phyloP scores from a whole-genome alignment of 2,888 invertebrate species.

The Hyppa rectilinea region DNA sequence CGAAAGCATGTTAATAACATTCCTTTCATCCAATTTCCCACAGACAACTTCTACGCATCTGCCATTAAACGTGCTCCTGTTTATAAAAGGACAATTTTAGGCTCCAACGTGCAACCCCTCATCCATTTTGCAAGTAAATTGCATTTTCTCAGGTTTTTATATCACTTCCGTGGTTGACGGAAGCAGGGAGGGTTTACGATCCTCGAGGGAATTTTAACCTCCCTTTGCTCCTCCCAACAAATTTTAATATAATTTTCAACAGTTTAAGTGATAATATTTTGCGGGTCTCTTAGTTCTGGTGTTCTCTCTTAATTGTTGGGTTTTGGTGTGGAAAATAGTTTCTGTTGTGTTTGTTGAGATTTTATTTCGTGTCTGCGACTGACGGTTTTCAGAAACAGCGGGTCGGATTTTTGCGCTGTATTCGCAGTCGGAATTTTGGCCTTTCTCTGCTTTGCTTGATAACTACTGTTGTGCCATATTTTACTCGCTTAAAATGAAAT shows the following conservation, averaged over 20 bases:
- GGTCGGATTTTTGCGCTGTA: slow-evolving; percentile 21
- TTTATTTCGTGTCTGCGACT: slow-evolving; percentile 42
- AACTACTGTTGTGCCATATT: slow-evolving; percentile 17
- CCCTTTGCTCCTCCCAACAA: slow-evolving; percentile 60
- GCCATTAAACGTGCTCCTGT: slow-evolving; percentile 57
- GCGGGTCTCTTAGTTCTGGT: slow-evolving; percentile 40
- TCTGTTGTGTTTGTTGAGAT: slow-evolving; percentile 29
- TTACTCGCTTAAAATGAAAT: not conserved
- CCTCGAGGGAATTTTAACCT: slow-evolving; percentile 52
- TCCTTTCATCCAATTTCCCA: slow-evolving; percentile 44
- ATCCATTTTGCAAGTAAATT: slow-evolving; percentile 69
- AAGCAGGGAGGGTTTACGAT: slow-evolving; percentile 55
- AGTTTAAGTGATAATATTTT: slow-evolving; percentile 64
- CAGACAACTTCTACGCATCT: slow-evolving; percentile 49
- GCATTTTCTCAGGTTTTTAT: slow-evolving; percentile 69
- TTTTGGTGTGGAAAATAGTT: slow-evolving; percentile 36
- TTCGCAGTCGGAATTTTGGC: not conserved
- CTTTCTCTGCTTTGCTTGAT: slow-evolving; percentile 4
- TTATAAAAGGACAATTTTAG: slow-evolving; percentile 61
- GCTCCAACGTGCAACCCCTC: slow-evolving; percentile 58
- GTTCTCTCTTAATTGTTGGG: slow-evolving; percentile 49
- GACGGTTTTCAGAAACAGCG: slow-evolving; percentile 38
- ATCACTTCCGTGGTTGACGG: slow-evolving; percentile 61
- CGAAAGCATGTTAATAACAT: slow-evolving; percentile 54
- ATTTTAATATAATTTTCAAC: slow-evolving; percentile 64